Percentiles rank a stretch among this genome's conserved stretches.
These are phyloP conservation scores for Cephus rjabovi DNA, from an alignment of 2,888 invertebrate genomes.

Conservation along the genomic window DNA sequence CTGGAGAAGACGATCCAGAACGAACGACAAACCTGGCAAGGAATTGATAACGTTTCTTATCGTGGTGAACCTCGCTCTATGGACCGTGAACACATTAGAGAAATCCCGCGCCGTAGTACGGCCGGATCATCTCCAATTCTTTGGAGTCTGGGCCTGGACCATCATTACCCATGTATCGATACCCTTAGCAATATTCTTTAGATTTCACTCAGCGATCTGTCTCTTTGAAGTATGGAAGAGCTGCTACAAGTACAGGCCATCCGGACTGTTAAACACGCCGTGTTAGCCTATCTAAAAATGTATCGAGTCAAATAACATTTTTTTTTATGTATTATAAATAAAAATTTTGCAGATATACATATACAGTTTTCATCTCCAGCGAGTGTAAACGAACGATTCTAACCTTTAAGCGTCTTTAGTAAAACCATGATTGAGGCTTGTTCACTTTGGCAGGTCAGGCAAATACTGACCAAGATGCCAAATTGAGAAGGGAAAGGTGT, in stretches of 20 bases:
- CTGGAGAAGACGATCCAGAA: conserved; percentile 79
- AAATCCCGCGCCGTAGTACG: conserved; percentile 86
- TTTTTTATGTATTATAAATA: neutral
- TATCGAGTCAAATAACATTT: too few species aligned
- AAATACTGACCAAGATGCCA: conserved; percentile 28
- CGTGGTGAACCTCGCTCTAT: conserved; percentile 85
- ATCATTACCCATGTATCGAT: conserved; percentile 90
- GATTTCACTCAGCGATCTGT: conserved; percentile 93
- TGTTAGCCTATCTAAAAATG: neutral
- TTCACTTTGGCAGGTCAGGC: conserved; percentile 4
- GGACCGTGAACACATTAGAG: conserved; percentile 88
- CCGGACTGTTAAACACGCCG: conserved; percentile 23
- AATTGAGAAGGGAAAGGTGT: conserved; percentile 34
- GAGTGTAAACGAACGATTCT: neutral
- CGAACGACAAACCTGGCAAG: conserved; percentile 82
- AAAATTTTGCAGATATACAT: neutral
- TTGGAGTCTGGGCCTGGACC: conserved; percentile 91
- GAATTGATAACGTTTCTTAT: conserved; percentile 88
- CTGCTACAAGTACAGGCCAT: conserved; percentile 80
- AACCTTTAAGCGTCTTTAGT: neutral
- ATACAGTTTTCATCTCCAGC: neutral
- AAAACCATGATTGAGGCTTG: neutral
- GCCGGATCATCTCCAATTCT: conserved; percentile 84
- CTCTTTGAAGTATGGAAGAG: conserved; percentile 94
- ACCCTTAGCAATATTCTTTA: conserved; percentile 89